A percentile compares a stretch with the other conserved stretches of the same genome.
Conservation (phyloP, 2,888 invertebrate species). For the Dolomedes plantarius region DNA sequence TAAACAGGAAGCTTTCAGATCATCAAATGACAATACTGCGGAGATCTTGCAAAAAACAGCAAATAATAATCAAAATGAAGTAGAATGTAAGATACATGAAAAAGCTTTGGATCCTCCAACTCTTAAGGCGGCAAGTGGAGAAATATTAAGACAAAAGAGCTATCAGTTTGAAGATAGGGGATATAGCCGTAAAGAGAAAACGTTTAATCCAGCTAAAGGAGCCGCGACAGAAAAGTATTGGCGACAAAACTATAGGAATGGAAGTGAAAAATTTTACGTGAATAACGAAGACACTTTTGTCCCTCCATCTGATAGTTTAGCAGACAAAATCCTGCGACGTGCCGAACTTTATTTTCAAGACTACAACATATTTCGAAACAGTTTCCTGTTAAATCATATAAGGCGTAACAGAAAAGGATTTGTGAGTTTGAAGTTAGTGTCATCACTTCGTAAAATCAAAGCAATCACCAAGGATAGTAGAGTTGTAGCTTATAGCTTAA, state of each 20-base stretch:
- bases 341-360: slow-evolving; percentile 98
- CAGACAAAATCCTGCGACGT: slow-evolving; percentile 87
- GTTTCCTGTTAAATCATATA: slow-evolving; percentile 96
- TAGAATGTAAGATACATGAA: background rate
- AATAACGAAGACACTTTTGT: slow-evolving; percentile 74
- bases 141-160: no score
- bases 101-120: background rate
- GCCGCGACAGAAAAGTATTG: no score
- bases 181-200: background rate
- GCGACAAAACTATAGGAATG: no score
- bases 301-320: slow-evolving; percentile 85
- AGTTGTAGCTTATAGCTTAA: slow-evolving; percentile 90
- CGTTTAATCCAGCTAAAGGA: background rate
- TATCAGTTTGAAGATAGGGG: no score
- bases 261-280: no score
- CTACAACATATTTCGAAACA: slow-evolving; percentile 95
- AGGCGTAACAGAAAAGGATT: slow-evolving; percentile 96
- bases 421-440: slow-evolving; percentile 94
- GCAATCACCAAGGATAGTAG: slow-evolving; percentile 95
- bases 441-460: slow-evolving; percentile 95
- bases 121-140: no score
- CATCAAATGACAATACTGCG: background rate
- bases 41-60: background rate
- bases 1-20: background rate
- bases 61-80: background rate